These are phyloP conservation scores for Illadopsis cleaveri DNA, from an alignment of 2,113 vertebrate genomes.

Conservation along the genomic window DNA sequence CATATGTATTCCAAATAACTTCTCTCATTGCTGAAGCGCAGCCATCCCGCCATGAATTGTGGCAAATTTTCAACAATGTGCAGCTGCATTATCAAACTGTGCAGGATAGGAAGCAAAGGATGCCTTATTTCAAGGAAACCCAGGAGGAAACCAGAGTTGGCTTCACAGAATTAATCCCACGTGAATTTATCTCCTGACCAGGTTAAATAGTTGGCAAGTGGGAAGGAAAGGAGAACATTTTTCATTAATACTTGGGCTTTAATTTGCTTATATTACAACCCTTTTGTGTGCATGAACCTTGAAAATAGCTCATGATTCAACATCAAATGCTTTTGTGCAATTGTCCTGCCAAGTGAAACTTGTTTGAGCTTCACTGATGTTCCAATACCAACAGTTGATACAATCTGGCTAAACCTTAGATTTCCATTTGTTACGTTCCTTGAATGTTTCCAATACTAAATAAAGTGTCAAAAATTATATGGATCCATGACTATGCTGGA, in stretches of 20 bases:
- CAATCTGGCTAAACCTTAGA: constrained; percentile 15
- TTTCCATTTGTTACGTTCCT: constrained; percentile 12
- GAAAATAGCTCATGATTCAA: constrained; percentile 39
- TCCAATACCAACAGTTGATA: constrained; percentile 60
- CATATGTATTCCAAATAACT: constrained; percentile 48
- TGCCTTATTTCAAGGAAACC: constrained; percentile 33
- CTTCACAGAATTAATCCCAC: background rate
- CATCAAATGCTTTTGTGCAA: constrained; percentile 13
- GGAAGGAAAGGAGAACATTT: constrained; percentile 7
- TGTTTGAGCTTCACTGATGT: constrained; percentile 11
- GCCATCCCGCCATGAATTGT: constrained; percentile 35
- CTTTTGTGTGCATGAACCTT: constrained; percentile 15
- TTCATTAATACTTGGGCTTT: constrained; percentile 9
- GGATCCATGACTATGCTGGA: background rate
- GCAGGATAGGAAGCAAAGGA: constrained; percentile 31
- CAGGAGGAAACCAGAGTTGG: background rate
- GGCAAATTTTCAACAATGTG: constrained; percentile 63
- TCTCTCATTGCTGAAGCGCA: constrained; percentile 46
- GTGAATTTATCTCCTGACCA: constrained; percentile 12
- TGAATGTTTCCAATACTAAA: constrained; percentile 8
- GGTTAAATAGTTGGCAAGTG: constrained; percentile 44
- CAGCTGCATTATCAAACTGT: constrained; percentile 26
- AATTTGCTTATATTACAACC: constrained; percentile 32
- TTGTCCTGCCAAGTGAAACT: constrained; percentile 53
- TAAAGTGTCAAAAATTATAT: constrained; percentile 21